Evolutionary conservation across 2,888 invertebrate genomes (phyloP), one percentile per base, ranked within the genome.

Genomic region (Agrypnus murinus): DNA sequence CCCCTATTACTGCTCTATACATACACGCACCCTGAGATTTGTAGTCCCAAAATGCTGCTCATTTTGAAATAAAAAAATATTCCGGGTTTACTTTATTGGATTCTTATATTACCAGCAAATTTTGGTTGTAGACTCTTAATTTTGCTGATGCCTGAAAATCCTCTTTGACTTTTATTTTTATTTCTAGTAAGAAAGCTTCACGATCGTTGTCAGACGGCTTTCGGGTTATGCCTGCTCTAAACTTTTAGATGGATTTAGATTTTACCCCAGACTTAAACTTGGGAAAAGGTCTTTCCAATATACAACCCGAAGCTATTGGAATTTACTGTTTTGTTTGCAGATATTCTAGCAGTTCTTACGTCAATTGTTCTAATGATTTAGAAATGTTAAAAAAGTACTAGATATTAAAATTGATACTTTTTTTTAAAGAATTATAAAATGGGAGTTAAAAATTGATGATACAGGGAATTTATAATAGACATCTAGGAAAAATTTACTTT

Each of bases 1-100:
- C 48, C 67, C 67, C 67, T 43, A 67, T 67, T 67, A 67, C 60
- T 31, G 67, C 38, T 60, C 60, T 53, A 60, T 59, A 53, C 48
- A 67, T 40, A 53, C 65, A 43, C 45, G 31, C 36, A 31, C 14
- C 25, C 50, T 43, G 50, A 67, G 60, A 66, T 59, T 66, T 66
- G 58, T 48, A 57, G 65, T 40, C 57, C 19, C 65, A 45, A 58
- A 58, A n/a, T 40, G 50, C 43, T 32, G 60, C 17, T 60, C 59
- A 66, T 58, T 66, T 45, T 34, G n/a, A 48, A 48, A 63, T 63
- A 50, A 48, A 63, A 55, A 63, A 48, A 19, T 63, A 38, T 50
- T 63, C 34, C 7, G 36, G 25, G 36, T 40, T 58, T 58, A 25
- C 38, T 55, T 36, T 58, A 58, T 38, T 40, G 60, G 45, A 43